phyloP scores from a whole-genome alignment of 2,888 invertebrate species.

The Cynaeus angustus region DNA sequence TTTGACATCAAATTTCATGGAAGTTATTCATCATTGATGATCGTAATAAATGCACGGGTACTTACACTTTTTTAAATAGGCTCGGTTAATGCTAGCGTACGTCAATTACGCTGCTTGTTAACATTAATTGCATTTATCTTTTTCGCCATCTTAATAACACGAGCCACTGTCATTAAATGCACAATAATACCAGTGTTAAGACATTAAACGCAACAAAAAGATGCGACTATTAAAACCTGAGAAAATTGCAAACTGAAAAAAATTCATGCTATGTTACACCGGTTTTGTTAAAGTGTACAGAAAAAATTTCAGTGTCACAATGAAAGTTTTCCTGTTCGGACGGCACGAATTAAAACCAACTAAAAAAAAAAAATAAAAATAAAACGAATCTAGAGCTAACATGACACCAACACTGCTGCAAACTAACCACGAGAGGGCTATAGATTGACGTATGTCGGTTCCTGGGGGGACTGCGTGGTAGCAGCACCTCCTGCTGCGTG shows the following conservation, averaged over 20 bases:
- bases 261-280: constrained; percentile 28
- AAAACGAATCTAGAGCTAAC: constrained; percentile 58
- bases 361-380: constrained; percentile 51
- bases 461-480: constrained; percentile 83
- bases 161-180: constrained; percentile 16
- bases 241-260: constrained; percentile 4
- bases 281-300: constrained; percentile 20
- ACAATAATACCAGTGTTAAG: background rate
- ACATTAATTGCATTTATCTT: constrained; percentile 23
- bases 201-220: background rate
- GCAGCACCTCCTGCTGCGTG: constrained; percentile 75
- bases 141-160: constrained; percentile 23
- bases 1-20: constrained; percentile 15
- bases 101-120: constrained; percentile 23
- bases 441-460: constrained; percentile 96
- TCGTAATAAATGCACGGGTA: constrained; percentile 1
- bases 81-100: constrained; percentile 18
- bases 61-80: constrained; percentile 1
- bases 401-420: constrained; percentile 71
- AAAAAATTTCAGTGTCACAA: constrained; percentile 22
- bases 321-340: constrained; percentile 32
- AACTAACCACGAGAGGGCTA: constrained; percentile 77
- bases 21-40: background rate
- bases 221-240: constrained; percentile 24
- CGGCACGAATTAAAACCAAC: constrained; percentile 18